Percentiles rank a stretch among this genome's conserved stretches.
Conservation (phyloP, 2,113 vertebrate genomes). For the Tachuris rubrigastra region DNA sequence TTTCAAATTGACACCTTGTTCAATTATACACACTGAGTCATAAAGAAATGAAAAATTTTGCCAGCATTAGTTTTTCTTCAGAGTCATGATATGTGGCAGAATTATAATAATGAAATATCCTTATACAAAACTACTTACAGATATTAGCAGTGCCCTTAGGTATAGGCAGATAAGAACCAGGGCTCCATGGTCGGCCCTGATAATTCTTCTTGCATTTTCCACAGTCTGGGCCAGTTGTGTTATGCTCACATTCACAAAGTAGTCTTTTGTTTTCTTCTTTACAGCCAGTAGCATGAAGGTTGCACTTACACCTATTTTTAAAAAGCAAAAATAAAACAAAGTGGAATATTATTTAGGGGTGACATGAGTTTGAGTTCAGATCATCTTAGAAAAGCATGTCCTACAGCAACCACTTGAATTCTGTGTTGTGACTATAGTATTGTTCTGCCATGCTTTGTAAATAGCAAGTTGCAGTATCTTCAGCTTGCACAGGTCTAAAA, state of each 20-base stretch:
- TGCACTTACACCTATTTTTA: slow-evolving; percentile 93
- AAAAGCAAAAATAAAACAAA: slow-evolving; percentile 57
- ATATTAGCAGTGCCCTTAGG: slow-evolving; percentile 98
- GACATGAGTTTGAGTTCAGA: not conserved
- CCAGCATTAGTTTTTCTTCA: not conserved
- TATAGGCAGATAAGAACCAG: slow-evolving; percentile 96
- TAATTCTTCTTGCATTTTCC: slow-evolving; percentile 97
- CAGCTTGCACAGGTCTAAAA: not conserved
- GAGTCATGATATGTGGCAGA: not conserved
- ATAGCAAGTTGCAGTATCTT: not conserved
- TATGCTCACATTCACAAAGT: slow-evolving; percentile 97
- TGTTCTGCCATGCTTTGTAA: not conserved
- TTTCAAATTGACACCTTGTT: not conserved
- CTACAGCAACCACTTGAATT: not conserved
- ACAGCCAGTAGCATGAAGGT: slow-evolving; percentile 97
- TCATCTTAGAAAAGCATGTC: not conserved
- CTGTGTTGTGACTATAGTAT: not conserved
- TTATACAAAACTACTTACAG: slow-evolving; percentile 86
- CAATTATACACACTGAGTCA: not conserved
- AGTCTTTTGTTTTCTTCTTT: slow-evolving; percentile 94
- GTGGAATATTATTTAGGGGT: slow-evolving; percentile 30
- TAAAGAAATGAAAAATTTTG: not conserved
- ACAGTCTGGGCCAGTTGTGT: slow-evolving; percentile 97
- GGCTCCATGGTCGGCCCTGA: slow-evolving; percentile 93
- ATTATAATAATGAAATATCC: not conserved